Conservation (phyloP, 2,888 invertebrate species). For the Ethmia dodecea region DNA sequence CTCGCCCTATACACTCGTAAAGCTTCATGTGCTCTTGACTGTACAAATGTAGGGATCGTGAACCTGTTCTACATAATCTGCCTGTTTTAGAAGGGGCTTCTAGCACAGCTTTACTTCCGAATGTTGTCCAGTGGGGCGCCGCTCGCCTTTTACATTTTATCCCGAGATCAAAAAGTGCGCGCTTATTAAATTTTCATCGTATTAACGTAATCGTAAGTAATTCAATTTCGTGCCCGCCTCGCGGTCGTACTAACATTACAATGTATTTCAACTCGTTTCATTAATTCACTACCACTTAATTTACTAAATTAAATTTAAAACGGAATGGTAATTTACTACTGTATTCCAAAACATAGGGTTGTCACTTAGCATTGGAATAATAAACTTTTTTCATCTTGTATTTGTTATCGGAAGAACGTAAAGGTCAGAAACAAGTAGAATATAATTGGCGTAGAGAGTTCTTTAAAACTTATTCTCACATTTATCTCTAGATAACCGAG, state of each 20-base stretch:
- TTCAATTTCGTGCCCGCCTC: slow-evolving; percentile 45
- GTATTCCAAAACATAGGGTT: too few relatives aligned
- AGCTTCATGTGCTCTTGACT: too few relatives aligned
- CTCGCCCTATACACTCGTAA: too few relatives aligned
- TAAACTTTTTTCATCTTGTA: too few relatives aligned
- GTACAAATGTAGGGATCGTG: too few relatives aligned
- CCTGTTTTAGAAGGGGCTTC: too few relatives aligned
- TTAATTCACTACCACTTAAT: slow-evolving; percentile 38
- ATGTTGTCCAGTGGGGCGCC: slow-evolving; percentile 38
- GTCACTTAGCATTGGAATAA: too few relatives aligned
- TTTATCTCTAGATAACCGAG: too few relatives aligned
- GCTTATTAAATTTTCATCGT: slow-evolving; percentile 49
- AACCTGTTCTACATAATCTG: not conserved
- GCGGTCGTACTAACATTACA: slow-evolving; percentile 34
- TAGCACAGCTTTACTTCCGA: slow-evolving; percentile 16
- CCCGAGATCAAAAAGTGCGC: slow-evolving; percentile 51
- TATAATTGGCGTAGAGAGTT: too few relatives aligned
- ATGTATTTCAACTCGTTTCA: slow-evolving; percentile 47
- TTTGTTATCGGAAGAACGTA: too few relatives aligned
- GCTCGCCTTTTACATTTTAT: slow-evolving; percentile 44
- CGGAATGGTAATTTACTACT: not conserved
- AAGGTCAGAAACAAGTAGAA: too few relatives aligned
- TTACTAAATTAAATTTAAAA: not conserved
- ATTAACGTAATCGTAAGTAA: slow-evolving; percentile 48
- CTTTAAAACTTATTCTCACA: too few relatives aligned